These are phyloP conservation scores for Chlorodrepanis virens DNA, from an alignment of 2,113 vertebrate genomes.

Conservation along the genomic window DNA sequence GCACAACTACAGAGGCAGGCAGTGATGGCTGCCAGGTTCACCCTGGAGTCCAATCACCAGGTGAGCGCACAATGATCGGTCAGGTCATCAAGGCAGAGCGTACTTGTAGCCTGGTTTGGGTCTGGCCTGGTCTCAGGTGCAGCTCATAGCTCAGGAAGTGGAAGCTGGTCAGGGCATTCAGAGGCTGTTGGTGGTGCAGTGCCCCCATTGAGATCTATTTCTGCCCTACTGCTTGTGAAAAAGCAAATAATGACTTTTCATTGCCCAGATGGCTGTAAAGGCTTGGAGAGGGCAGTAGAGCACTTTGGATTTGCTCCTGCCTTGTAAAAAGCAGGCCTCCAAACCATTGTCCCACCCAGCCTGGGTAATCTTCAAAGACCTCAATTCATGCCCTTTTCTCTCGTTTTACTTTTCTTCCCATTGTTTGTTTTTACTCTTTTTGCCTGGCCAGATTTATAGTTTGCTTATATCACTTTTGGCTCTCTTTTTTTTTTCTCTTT, in stretches of 20 bases:
- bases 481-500: background rate
- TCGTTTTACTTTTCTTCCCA: background rate
- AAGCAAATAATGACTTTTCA: background rate
- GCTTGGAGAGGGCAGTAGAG: background rate
- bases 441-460: background rate
- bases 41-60: background rate
- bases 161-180: background rate
- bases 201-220: background rate
- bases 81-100: background rate
- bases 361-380: background rate
- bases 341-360: background rate
- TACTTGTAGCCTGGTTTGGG: background rate
- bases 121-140: background rate
- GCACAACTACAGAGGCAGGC: accelerated
- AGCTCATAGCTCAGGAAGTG: background rate
- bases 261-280: background rate
- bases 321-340: background rate
- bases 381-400: background rate
- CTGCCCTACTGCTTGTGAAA: background rate
- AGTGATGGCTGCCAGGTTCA: background rate
- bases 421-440: background rate
- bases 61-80: too few relatives aligned
- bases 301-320: background rate
- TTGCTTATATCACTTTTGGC: background rate
- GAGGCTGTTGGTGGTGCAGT: background rate